Percentiles rank a stretch among this genome's conserved stretches.
Evolutionary conservation across 2,888 invertebrate genomes (phyloP).

Genomic region (Lasioglossum calceatum): DNA sequence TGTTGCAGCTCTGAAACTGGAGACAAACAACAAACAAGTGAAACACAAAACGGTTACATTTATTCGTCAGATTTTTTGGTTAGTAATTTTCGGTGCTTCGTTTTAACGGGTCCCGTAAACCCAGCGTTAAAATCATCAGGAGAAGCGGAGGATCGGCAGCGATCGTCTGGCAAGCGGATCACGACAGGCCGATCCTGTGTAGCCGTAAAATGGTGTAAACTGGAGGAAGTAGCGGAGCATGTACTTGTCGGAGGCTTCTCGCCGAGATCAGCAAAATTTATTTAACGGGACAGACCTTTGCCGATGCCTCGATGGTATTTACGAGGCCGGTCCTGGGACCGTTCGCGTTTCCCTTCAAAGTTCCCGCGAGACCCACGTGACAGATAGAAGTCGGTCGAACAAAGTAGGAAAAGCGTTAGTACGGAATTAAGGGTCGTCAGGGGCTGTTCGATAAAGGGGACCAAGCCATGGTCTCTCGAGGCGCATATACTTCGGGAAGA

Average conservation of each 20-base stretch:
- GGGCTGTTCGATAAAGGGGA: constrained; percentile 67
- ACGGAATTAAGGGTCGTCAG: constrained; percentile 74
- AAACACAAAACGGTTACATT: not conserved
- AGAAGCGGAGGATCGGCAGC: not conserved
- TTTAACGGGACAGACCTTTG: constrained; percentile 18
- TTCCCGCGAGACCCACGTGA: constrained; percentile 63
- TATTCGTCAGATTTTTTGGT: not conserved
- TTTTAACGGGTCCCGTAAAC: too few species aligned
- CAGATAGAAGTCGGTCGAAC: constrained; percentile 58
- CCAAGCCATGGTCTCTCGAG: constrained; percentile 72
- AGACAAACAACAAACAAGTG: not conserved
- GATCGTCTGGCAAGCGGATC: not conserved
- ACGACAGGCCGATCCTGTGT: not conserved
- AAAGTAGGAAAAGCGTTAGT: constrained; percentile 70
- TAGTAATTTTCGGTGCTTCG: too few species aligned
- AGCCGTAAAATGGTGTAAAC: not conserved
- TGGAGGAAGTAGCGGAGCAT: not conserved
- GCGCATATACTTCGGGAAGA: constrained; percentile 75
- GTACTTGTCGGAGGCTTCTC: not conserved
- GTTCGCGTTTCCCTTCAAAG: constrained; percentile 41
- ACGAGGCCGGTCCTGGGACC: constrained; percentile 5
- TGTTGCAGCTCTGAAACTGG: not conserved
- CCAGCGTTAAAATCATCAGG: too few species aligned
- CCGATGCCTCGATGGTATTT: constrained; percentile 36
- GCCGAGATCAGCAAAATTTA: constrained; percentile 8